phyloP scores from a whole-genome alignment of 2,113 vertebrate genomes.

The Cynopterus brachyotis region DNA sequence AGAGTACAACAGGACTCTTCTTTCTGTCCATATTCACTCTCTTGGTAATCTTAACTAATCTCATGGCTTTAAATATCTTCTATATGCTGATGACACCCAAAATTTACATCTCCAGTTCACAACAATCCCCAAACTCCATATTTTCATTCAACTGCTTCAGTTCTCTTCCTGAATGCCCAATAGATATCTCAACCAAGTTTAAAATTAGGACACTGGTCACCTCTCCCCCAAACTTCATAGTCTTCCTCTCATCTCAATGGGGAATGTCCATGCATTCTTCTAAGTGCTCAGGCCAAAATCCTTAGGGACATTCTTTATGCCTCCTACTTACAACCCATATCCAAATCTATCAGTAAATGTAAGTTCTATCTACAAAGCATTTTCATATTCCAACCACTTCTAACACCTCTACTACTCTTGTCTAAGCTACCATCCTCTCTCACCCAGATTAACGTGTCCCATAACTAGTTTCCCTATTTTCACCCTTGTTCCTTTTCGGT shows the following conservation, averaged over 20 bases:
- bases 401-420: neutral
- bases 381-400: neutral
- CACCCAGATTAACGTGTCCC: neutral
- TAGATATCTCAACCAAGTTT: neutral
- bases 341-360: neutral
- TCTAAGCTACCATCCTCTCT: neutral
- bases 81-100: neutral
- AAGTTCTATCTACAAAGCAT: neutral
- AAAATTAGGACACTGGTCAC: neutral
- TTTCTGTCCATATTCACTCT: neutral
- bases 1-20: neutral
- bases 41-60: neutral
- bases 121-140: neutral
- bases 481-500: neutral
- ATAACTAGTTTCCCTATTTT: neutral
- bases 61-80: neutral
- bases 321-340: neutral
- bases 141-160: neutral
- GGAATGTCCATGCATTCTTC: neutral
- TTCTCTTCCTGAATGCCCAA: neutral
- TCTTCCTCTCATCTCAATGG: neutral
- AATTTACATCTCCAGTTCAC: neutral
- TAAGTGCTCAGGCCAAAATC: neutral
- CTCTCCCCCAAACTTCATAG: neutral
- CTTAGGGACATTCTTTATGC: neutral